Conservation (phyloP, 1,140 invertebrate species). For the Teleogryllus occipitalis region DNA sequence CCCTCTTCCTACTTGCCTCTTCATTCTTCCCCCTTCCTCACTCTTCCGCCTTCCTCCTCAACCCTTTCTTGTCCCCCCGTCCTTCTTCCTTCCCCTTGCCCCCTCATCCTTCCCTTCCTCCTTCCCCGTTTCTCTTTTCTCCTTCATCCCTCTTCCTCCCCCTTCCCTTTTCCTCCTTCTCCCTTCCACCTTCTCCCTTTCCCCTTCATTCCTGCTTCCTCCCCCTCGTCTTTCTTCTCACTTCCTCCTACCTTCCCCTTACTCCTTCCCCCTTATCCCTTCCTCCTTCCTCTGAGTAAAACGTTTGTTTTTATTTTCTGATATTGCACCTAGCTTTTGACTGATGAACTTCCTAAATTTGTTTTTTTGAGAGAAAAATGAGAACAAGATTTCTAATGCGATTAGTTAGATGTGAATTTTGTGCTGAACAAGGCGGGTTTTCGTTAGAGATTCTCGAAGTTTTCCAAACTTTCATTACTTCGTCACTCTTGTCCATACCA, state of each 20-base stretch:
- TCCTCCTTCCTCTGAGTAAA: not conserved
- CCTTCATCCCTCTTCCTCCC: not conserved
- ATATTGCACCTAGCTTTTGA: too few relatives aligned
- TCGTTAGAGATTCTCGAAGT: too few relatives aligned
- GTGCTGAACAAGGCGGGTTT: too few relatives aligned
- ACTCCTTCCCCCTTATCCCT: not conserved
- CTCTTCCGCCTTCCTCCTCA: not conserved
- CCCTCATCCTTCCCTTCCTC: not conserved
- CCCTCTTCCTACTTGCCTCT: not conserved
- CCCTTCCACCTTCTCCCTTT: not conserved
- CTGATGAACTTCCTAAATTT: too few relatives aligned
- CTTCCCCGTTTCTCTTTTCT: not conserved
- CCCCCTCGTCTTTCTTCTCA: too few relatives aligned
- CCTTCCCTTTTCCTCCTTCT: not conserved
- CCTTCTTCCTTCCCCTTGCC: not conserved
- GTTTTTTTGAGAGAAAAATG: too few relatives aligned
- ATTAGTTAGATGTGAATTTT: too few relatives aligned
- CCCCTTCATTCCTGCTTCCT: not conserved
- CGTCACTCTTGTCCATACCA: too few relatives aligned
- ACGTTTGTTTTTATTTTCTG: too few relatives aligned
- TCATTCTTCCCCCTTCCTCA: not conserved
- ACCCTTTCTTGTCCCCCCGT: not conserved
- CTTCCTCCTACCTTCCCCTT: too few relatives aligned
- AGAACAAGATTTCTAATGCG: too few relatives aligned
- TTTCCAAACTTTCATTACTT: too few relatives aligned